phyloP scores from a whole-genome alignment of 2,888 invertebrate genomes.

The Nomada fabriciana region DNA sequence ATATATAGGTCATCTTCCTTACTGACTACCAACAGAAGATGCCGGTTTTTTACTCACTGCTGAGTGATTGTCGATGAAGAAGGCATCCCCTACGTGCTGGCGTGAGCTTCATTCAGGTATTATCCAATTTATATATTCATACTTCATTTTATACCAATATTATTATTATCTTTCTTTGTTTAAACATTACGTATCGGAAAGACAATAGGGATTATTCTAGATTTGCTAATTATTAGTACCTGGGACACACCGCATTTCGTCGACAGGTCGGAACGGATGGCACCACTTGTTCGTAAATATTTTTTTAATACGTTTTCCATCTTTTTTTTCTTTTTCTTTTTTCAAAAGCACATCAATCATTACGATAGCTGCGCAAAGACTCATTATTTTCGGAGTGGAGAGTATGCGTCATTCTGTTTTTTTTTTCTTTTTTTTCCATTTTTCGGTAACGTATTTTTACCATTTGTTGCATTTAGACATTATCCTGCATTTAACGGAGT shows the following conservation, averaged over 20 bases:
- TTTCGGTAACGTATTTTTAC: slow-evolving; percentile 42
- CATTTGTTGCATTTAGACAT: slow-evolving; percentile 46
- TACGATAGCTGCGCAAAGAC: slow-evolving; percentile 10
- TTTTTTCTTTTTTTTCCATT: background rate
- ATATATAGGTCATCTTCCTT: slow-evolving; percentile 84
- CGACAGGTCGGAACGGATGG: slow-evolving; percentile 72
- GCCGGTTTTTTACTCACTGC: slow-evolving; percentile 84
- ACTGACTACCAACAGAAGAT: slow-evolving; percentile 84
- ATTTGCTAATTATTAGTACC: slow-evolving; percentile 67
- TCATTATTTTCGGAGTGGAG: background rate
- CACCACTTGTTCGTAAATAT: slow-evolving; percentile 68
- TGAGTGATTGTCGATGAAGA: slow-evolving; percentile 84
- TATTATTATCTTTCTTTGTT: slow-evolving; percentile 81
- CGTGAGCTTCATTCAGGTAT: slow-evolving; percentile 86
- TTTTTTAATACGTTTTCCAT: slow-evolving; percentile 54
- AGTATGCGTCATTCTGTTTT: background rate
- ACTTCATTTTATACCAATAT: slow-evolving; percentile 84
- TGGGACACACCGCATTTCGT: slow-evolving; percentile 71
- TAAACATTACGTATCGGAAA: slow-evolving; percentile 73
- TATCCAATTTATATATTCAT: slow-evolving; percentile 87
- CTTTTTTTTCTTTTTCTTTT: slow-evolving; percentile 21
- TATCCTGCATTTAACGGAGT: slow-evolving; percentile 60
- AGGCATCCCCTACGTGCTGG: slow-evolving; percentile 84
- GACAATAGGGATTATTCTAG: slow-evolving; percentile 73
- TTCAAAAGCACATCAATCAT: slow-evolving; percentile 28